Base-by-base conservation (phyloP, 2,888 invertebrate genomes). In the Drosophila ezoana region DNA sequence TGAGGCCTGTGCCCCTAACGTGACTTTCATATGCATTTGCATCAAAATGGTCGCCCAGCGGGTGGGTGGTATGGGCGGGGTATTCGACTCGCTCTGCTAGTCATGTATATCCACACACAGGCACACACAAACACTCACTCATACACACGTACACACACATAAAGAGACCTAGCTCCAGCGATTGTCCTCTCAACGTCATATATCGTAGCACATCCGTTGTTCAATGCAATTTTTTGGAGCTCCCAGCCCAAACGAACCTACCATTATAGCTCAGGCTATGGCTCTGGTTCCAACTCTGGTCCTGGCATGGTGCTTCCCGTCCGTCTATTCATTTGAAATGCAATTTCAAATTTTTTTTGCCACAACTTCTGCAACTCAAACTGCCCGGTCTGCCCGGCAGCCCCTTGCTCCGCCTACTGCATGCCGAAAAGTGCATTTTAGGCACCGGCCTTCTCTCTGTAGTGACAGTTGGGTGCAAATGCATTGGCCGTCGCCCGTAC, bases 341-440 rank as follows among this genome's bases (percentile, higher is more conserved):
- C 89, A 87, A 87, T 89, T 87, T 83, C 79, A 81, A 83, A 82
- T 70, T 76, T 87, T 87, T 86, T 87, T 84, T 40, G 16, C 52
- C 63, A 70, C 82, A 85, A 76, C 74, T 85, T 66, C 79, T 74
- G 61, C 76, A 78, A 61, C 68, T 63, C 75, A 66, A 61, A 72
- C 79, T 44, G 43, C 11, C n/a, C 66, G 40, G 58, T 70, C 53
- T 60, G 40, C 11, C 16, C 20, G 28, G 3, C 49, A 35, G 4
- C 48, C 35, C 8, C 14, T 5, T 13, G n/a, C n/a, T 10, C 20
- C 23, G 20, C 9, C 9, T 23, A 14, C 32, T 63, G 78, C 76
- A 75, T 74, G 65, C 77, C 76, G 73, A 85, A 89, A 89, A 89
- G 72, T 89, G 90, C 87, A 89, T 90, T 89, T 89, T 89, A 87